Evolutionary conservation across 1,140 invertebrate species (phyloP), one percentile per base, ranked within the genome.

Genomic region (Glossosoma conforme): DNA sequence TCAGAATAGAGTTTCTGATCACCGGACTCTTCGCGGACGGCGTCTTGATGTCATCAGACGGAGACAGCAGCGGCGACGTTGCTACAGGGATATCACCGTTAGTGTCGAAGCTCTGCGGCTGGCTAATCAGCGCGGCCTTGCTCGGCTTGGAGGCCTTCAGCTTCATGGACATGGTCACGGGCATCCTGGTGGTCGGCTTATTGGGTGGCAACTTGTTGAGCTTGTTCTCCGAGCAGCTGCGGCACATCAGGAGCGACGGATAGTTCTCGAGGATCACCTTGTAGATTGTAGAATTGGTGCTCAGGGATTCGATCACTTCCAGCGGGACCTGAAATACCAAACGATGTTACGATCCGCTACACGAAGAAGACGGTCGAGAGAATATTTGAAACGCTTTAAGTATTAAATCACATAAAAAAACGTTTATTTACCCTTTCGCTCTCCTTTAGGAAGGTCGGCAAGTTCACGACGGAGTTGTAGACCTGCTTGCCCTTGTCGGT

Each of bases 191-290:
- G 8, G 37, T 60, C 8, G 64, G 62, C 22, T 64, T 60, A 45
- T 51, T 72, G 54, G 56, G 65, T 2, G 65, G 68, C 2, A 79
- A 63, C 52, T 80, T 77, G 44, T 82, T 80, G 3, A 79, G 64
- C 56, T 80, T 78, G 42, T 82, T 80, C 55, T 85, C 83, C 1
- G 83, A 85, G 14, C 75, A 73, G 56, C 81, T 84, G 56, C 81
- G 71, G 36, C 80, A 78, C 9, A 79, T 65, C 18, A 86, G 60
- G 18, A 86, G 64, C 52, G 80, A 83, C 0, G 85, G 85, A 62
- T 86, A 86, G 58, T 86, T 86, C 56, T 85, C 81, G 33, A 87
- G 61, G 28, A 88, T 80, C 2, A 87, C 79, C 30, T 80, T 83
- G 62, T 84, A 86, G 0, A 86, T 64, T 30, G 77, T 77, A 50